These are phyloP conservation scores for Xerus inauris DNA, from an alignment of 2,113 vertebrate species.

Conservation along the genomic window DNA sequence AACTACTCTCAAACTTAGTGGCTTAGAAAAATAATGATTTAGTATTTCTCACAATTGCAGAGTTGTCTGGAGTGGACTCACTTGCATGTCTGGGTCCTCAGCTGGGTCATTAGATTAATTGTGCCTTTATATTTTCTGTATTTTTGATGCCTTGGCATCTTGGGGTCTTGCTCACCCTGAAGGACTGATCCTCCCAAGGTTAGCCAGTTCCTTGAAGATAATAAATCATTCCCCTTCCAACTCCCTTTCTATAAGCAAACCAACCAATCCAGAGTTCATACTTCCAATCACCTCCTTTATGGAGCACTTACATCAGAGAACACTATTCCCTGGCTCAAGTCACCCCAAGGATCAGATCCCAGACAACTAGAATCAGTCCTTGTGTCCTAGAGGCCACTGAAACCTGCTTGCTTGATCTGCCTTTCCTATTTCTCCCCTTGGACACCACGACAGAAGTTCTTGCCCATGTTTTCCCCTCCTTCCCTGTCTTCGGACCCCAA, in stretches of 20 bases:
- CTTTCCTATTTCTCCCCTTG: neutral
- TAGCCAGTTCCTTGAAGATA: neutral
- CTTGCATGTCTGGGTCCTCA: neutral
- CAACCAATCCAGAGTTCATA: neutral
- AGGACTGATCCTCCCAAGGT: neutral
- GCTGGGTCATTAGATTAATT: neutral
- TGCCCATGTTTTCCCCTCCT: neutral
- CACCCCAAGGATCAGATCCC: neutral
- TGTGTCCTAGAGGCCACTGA: neutral
- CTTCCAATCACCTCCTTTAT: neutral
- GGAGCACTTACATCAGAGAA: neutral
- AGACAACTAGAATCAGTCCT: neutral
- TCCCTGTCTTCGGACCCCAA: neutral
- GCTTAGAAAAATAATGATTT: neutral
- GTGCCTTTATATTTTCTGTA: neutral
- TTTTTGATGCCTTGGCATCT: slow-evolving; percentile 5
- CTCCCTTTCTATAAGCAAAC: neutral
- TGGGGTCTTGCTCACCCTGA: neutral
- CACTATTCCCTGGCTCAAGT: neutral
- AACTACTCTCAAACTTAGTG: neutral
- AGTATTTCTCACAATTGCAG: neutral
- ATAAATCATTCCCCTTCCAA: neutral
- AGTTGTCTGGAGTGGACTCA: neutral
- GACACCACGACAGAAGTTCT: neutral
- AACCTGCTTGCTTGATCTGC: neutral